A percentile compares a stretch with the other conserved stretches of the same genome.
phyloP scores from a whole-genome alignment of 2,797 vertebrate species.

The Acanthis flammea region DNA sequence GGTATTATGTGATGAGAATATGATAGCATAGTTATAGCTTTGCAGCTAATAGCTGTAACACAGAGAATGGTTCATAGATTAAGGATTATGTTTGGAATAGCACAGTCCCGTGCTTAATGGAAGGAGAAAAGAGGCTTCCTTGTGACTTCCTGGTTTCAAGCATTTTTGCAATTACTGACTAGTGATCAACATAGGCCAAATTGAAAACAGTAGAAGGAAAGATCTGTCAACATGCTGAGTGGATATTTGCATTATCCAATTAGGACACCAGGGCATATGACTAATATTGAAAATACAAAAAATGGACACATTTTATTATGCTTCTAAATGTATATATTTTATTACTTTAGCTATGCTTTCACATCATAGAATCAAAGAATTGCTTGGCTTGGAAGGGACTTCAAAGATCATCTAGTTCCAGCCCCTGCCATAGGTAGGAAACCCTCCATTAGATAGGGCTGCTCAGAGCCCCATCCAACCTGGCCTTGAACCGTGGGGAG shows the following conservation, averaged over 20 bases:
- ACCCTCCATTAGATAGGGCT: rapidly evolving
- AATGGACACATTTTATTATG: background rate
- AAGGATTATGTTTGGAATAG: background rate
- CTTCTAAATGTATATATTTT: background rate
- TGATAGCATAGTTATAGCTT: background rate
- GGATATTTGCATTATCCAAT: background rate
- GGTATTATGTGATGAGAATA: background rate
- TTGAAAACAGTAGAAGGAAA: background rate
- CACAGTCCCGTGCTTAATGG: rapidly evolving
- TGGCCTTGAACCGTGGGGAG: background rate
- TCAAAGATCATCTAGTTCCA: background rate
- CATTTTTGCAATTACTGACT: background rate
- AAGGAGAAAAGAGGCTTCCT: background rate
- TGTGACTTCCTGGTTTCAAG: background rate
- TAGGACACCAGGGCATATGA: background rate
- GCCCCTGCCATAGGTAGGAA: background rate
- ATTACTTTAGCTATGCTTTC: background rate
- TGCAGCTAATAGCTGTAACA: background rate
- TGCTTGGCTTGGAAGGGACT: background rate
- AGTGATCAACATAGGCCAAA: background rate
- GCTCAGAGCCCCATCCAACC: background rate
- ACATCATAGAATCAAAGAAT: background rate
- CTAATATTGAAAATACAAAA: background rate
- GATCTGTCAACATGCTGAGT: background rate
- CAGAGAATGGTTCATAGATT: background rate